A percentile compares a stretch with the other conserved stretches of the same genome.
Conservation (phyloP, 2,113 vertebrate genomes). For the Phalacrocorax aristotelis region DNA sequence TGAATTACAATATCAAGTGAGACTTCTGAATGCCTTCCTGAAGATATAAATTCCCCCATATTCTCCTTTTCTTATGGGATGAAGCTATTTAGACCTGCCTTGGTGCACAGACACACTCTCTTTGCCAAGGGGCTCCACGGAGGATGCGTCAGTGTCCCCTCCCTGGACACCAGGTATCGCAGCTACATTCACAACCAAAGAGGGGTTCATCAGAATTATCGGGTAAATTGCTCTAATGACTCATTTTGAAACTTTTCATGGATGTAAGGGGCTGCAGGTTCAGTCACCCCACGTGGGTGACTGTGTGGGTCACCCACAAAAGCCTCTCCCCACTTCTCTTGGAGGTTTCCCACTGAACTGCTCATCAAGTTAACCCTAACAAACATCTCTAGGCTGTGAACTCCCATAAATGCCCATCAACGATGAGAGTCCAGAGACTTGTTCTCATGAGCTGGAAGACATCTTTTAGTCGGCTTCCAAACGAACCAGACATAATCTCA, state of each 20-base stretch:
- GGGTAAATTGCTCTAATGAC: neutral
- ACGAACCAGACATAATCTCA: slow-evolving; percentile 46
- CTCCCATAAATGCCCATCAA: neutral
- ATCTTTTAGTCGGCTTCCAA: slow-evolving; percentile 15
- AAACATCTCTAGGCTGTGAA: neutral
- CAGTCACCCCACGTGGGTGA: neutral
- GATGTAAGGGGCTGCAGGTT: neutral
- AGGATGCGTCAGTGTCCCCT: neutral
- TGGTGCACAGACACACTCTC: neutral
- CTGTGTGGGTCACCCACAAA: neutral
- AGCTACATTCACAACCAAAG: neutral
- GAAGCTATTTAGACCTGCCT: neutral
- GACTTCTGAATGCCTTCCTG: neutral
- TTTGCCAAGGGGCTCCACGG: neutral
- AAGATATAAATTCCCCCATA: neutral
- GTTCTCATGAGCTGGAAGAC: slow-evolving; percentile 7
- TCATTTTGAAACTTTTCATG: neutral
- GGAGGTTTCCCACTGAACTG: neutral
- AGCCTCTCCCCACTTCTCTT: neutral
- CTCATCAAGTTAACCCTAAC: neutral
- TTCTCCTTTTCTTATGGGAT: neutral
- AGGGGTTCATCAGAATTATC: no score
- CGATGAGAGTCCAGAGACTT: neutral
- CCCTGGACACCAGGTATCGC: neutral
- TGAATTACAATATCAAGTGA: neutral